A percentile compares a stretch with the other conserved stretches of the same genome.
These are phyloP conservation scores for Ips typographus DNA, from an alignment of 1,140 invertebrate genomes.

Conservation along the genomic window DNA sequence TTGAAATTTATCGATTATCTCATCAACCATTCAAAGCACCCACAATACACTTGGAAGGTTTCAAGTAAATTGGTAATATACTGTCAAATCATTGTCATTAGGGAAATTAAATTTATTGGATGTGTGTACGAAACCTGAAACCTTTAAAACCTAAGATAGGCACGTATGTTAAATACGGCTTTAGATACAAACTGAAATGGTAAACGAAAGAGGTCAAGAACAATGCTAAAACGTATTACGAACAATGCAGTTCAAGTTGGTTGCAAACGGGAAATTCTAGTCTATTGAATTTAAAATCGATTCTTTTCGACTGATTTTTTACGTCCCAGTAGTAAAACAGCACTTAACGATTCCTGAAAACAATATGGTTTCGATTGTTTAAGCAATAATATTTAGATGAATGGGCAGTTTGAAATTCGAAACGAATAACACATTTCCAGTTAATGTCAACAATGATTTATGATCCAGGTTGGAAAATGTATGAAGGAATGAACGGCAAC, in stretches of 20 bases:
- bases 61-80: constrained; percentile 5
- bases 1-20: constrained; percentile 30
- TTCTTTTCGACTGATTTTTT: background rate
- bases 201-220: background rate
- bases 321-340: background rate
- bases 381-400: no score
- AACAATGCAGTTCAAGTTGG: constrained; percentile 6
- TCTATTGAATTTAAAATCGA: background rate
- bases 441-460: background rate
- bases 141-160: background rate
- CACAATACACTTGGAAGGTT: background rate
- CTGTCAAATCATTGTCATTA: constrained; percentile 23
- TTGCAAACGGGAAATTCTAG: constrained; percentile 2
- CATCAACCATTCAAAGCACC: constrained; percentile 5
- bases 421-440: background rate
- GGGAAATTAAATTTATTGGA: constrained; percentile 8
- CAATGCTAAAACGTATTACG: background rate
- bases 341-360: background rate
- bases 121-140: background rate
- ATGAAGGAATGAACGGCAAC: constrained; percentile 11
- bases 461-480: constrained; percentile 13
- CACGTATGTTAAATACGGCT: background rate
- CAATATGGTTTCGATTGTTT: background rate
- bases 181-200: background rate
- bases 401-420: no score